These are phyloP conservation scores for Alviniconcha strummeri DNA, from an alignment of 2,888 invertebrate species.

Conservation along the genomic window DNA sequence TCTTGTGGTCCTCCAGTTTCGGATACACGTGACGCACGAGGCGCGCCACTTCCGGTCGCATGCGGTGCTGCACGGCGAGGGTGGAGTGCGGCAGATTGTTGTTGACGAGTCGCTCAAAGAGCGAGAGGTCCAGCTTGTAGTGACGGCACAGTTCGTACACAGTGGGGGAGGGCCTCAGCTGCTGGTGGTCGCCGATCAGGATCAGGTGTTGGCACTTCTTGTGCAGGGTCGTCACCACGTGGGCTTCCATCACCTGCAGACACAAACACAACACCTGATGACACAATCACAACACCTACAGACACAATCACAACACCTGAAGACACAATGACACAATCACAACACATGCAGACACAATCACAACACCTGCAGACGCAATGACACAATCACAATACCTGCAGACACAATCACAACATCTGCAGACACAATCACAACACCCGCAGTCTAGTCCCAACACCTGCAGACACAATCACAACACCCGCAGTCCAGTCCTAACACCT, in stretches of 20 bases:
- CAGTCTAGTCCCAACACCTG: too few species aligned
- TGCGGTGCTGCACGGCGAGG: slow-evolving; percentile 79
- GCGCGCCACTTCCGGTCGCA: slow-evolving; percentile 68
- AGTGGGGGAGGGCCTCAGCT: slow-evolving; percentile 84
- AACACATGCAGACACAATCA: too few species aligned
- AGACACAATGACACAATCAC: too few species aligned
- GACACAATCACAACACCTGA: too few species aligned
- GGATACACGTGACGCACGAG: slow-evolving; percentile 65
- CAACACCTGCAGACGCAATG: too few species aligned
- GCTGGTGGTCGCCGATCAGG: slow-evolving; percentile 88
- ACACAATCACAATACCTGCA: too few species aligned
- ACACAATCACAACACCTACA: too few species aligned
- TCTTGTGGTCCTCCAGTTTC: slow-evolving; percentile 58
- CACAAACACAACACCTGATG: too few species aligned
- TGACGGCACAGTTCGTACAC: slow-evolving; percentile 81
- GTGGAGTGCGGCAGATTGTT: slow-evolving; percentile 79
- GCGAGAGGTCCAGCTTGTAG: slow-evolving; percentile 83
- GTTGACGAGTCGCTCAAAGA: slow-evolving; percentile 87
- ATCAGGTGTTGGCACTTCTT: slow-evolving; percentile 85
- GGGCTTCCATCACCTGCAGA: slow-evolving; percentile 80
- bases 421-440: too few species aligned
- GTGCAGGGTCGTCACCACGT: slow-evolving; percentile 85
- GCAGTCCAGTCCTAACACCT: too few species aligned
- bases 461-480: too few species aligned
- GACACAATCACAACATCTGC: too few species aligned